These are phyloP conservation scores for Dendrolimus kikuchii DNA, from an alignment of 1,140 invertebrate species.

Conservation along the genomic window DNA sequence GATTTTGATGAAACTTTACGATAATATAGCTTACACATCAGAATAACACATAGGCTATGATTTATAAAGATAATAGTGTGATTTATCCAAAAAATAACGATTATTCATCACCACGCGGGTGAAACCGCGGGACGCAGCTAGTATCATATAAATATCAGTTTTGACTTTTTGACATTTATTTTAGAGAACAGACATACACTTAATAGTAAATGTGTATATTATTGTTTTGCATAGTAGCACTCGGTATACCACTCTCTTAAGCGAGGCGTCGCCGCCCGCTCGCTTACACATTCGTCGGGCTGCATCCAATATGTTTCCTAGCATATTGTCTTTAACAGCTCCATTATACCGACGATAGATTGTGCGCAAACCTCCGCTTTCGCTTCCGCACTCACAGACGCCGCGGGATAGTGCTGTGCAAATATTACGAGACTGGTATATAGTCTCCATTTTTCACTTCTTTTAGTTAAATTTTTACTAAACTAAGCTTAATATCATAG, in stretches of 20 bases:
- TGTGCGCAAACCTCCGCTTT: constrained; percentile 33
- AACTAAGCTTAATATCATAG: too few species aligned
- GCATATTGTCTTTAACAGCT: constrained; percentile 69
- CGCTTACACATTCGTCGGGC: constrained; percentile 65
- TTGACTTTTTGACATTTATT: too few species aligned
- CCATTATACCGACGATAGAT: constrained; percentile 64
- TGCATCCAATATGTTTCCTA: constrained; percentile 68
- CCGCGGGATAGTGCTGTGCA: neutral
- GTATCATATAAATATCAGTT: too few species aligned
- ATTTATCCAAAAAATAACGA: too few species aligned
- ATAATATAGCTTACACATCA: too few species aligned
- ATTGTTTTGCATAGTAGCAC: neutral
- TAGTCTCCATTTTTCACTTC: neutral
- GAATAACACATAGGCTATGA: too few species aligned
- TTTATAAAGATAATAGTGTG: too few species aligned
- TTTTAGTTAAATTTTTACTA: constrained; percentile 1
- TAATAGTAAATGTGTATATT: neutral
- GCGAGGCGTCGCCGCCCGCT: constrained; percentile 39
- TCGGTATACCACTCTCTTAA: constrained; percentile 16
- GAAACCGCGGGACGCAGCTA: too few species aligned
- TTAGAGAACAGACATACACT: too few species aligned
- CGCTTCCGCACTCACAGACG: constrained; percentile 15
- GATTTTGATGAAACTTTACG: too few species aligned
- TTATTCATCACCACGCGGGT: too few species aligned
- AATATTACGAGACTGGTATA: constrained; percentile 8